Evolutionary conservation across 1,140 invertebrate genomes (phyloP), one percentile per base, ranked within the genome.

Genomic region (Zaprionus capensis): DNA sequence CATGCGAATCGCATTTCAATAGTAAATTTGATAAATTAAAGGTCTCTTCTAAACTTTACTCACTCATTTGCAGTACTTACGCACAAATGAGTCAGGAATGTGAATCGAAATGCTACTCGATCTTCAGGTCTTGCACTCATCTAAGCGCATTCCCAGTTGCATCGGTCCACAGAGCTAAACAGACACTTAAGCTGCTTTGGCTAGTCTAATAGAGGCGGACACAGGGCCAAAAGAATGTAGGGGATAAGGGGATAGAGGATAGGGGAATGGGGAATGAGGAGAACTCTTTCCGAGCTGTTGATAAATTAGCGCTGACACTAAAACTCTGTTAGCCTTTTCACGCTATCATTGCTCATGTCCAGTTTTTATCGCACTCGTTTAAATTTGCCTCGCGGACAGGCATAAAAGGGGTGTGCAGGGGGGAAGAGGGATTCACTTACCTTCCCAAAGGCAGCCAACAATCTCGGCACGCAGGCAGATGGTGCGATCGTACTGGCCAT

Each of bases 391-490:
- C 17, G 15, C 24, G 38, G 72, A 63, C 67, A 63, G 58, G 38
- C 31, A 14, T 26, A 5, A 17, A 24, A n/a, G 17, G 58, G 5
- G 14, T 12, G 12, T 22, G 17, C 1, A 41, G 56, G 22, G 26
- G 58, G 28, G 36, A 38, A 49, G 22, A 17, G 58, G 26, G 5
- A 44, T 41, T 34, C 15, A 87, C 96, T 95, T 94, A 97, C 97
- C 96, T 94, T 95, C 95, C 96, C 97, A 97, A 51, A 94, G 94
- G 92, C 97, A 98, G 58, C 97, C 97, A 82, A 97, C 97, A 62
- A 99, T 93, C 94, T 99, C 98, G 11, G 98, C 97, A 71, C 98
- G 94, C 95, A 99, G 96, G 93, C 98, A 99, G 36, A 98, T 97
- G 0, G 97, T 98, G 34, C 98, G 94, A 20, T 97, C 96, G 92